phyloP scores from a whole-genome alignment of 2,888 invertebrate genomes.

The Parnassius glacialis region DNA sequence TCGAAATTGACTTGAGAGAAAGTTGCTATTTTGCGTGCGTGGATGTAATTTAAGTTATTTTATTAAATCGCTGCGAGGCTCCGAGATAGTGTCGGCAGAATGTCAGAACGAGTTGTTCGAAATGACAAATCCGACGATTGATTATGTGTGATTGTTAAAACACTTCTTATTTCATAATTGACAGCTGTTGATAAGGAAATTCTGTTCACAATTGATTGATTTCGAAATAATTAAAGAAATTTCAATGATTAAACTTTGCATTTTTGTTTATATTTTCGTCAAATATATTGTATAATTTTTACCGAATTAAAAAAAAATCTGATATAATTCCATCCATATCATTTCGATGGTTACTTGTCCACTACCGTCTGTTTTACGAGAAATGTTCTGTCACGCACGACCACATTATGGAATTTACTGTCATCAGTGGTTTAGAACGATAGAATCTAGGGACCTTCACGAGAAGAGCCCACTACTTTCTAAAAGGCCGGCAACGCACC shows the following conservation, averaged over 20 bases:
- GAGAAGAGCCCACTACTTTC: too few relatives aligned
- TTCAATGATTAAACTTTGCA: neutral
- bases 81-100: conserved; percentile 14
- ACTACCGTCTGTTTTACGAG: too few relatives aligned
- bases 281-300: too few relatives aligned
- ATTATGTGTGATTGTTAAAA: conserved; percentile 19
- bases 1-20: conserved; percentile 37
- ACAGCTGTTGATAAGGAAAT: conserved; percentile 28
- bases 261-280: too few relatives aligned
- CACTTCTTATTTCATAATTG: conserved; percentile 32
- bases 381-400: too few relatives aligned
- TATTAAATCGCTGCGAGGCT: conserved; percentile 34
- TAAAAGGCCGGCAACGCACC: too few relatives aligned
- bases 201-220: conserved; percentile 1
- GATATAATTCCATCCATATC: too few relatives aligned
- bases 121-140: conserved; percentile 9
- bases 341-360: too few relatives aligned
- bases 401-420: too few relatives aligned
- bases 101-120: neutral
- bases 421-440: too few relatives aligned
- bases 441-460: too few relatives aligned
- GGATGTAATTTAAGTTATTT: conserved; percentile 48
- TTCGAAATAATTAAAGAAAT: neutral
- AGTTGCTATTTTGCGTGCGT: conserved; percentile 43
- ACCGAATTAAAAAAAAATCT: too few relatives aligned